Base-by-base conservation (phyloP, 2,113 vertebrate genomes). In the Triplophysa rosa region DNA sequence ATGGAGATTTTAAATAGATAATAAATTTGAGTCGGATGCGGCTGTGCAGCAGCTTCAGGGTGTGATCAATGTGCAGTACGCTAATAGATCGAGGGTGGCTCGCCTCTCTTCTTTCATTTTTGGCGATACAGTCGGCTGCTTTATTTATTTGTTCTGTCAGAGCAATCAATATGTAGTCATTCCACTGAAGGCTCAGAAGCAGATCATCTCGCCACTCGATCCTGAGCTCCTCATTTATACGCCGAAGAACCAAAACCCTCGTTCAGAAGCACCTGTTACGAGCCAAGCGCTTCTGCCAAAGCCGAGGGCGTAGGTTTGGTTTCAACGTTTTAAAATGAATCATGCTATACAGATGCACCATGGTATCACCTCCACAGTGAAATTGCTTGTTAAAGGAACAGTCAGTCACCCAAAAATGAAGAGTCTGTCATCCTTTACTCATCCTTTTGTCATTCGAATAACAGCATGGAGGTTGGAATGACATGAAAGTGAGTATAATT, bases 101-200 rank as follows among this genome's bases (percentile, higher is more conserved):
- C 82, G 33, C 54, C 81, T 74, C 47, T 75, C 80, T 78, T 45
- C 26, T 78, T 70, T 64, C 65, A 56, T 47, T 58, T 70, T 21
- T 24, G 14, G 47, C 61, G 81, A 76, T 81, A 68, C 70, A 83
- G 72, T 64, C 73, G 79, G 81, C 65, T 54, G 71, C 81, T 87
- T 89, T 87, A 88, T 86, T 87, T 88, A 88, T 90, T 80, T 67
- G 52, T 83, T 86, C 86, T 89, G 89, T 87, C 88, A 87, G 85
- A 84, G 78, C 78, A 83, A 89, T 91, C 91, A 84, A 89, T 90
- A 88, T 84, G 85, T 23, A 82, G 82, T 88, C 86, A 90, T 92
- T 90, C 80, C 83, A 86, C 74, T 54, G 73, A 82, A 86, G 86
- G 87, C 83, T 79, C 66, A 80, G 65, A 37, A 82, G 72, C 77